Conservation (phyloP, 2,113 vertebrate genomes). For the Phalacrocorax pelagicus region DNA sequence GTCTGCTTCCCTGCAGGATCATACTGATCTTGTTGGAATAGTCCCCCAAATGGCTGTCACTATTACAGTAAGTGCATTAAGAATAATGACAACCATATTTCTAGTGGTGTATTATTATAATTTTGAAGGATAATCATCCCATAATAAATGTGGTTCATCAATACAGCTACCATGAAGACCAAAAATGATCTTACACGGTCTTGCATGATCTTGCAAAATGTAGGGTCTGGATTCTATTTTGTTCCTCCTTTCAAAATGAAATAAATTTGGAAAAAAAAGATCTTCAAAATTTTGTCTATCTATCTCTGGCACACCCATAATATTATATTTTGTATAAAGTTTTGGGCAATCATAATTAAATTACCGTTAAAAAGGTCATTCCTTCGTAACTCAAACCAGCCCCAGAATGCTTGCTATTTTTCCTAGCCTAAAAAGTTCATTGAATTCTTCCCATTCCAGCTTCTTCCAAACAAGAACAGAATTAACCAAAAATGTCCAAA, state of each 20-base stretch:
- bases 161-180: not conserved
- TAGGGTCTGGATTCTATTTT: not conserved
- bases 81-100: not conserved
- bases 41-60: not conserved
- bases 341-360: too few relatives aligned
- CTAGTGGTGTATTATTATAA: not conserved
- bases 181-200: fast-evolving
- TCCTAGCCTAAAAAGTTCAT: not conserved
- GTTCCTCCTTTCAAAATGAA: not conserved
- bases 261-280: not conserved
- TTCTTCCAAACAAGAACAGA: not conserved
- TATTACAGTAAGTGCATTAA: not conserved
- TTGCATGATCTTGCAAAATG: not conserved
- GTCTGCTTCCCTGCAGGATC: not conserved
- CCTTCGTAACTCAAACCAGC: not conserved
- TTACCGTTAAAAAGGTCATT: too few relatives aligned
- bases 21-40: not conserved
- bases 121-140: not conserved
- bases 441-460: conserved; percentile 2
- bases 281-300: not conserved
- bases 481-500: not conserved
- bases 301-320: not conserved
- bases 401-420: not conserved
- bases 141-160: not conserved
- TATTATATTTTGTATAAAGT: too few relatives aligned